Base-by-base conservation (phyloP, 2,797 vertebrate genomes). In the Alca torda region DNA sequence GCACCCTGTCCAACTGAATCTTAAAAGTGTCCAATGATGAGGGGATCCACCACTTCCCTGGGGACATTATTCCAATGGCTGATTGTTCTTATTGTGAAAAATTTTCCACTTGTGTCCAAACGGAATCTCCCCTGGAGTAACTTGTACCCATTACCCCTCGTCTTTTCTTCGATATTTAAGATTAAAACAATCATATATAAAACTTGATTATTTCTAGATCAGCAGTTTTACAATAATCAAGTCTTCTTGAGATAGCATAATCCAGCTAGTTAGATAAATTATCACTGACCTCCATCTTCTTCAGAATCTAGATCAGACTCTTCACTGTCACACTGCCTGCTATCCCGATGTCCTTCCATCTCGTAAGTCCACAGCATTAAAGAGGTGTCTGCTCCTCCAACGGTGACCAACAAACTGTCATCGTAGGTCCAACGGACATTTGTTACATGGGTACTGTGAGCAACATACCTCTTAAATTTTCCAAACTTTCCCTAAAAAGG, bases 301-400 rank as follows among this genome's bases (percentile, higher is more conserved):
- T 99, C 99, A 41, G 99, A 99, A 96, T 99, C 99, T 4, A 99
- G 98, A 92, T 99, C 99, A 6, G 99, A 99, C 94, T 99, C 99
- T 89, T 99, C 99, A 26, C 99, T 99, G 97, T 99, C 99, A 79
- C 99, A 99, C 88, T 98, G 98, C 84, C 98, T 98, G 80, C 98
- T 98, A 24, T 99, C 99, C 54, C 99, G 98, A 87, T 98, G 98
- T 90, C 98, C 98, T 91, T 99, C 99, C 8, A 97, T 84, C 96
- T 99, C 99, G 0, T 99, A 99, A 90, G 98, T 99, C 99, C 99
- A 99, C 69, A 99, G 98, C 99, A 99, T 99, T 84, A 99, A 98
- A 93, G 99, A 99, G 39, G 98, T 99, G 97, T 99, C 99, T 15
- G 98, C 98, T 51, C 99, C 99, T 54, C 99, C 99, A 28, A 99